Evolutionary conservation across 2,113 vertebrate species (phyloP), one percentile per base, ranked within the genome.

Genomic region (Micronisus gabar): DNA sequence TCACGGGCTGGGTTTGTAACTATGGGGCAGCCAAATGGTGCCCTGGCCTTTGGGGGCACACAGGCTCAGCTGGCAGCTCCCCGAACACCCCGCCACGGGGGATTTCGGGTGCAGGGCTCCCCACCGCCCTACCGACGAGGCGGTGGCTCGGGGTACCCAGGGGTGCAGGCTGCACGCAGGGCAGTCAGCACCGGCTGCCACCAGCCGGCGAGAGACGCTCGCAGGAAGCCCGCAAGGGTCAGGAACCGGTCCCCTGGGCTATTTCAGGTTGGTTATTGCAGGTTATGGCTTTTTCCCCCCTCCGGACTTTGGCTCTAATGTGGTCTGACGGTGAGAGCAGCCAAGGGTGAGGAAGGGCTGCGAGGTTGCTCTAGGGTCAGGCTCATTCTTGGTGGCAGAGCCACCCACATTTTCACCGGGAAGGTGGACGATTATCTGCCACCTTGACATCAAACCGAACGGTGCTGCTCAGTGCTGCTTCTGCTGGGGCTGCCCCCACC

Each of bases 191-290:
- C 10, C 0, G 3, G 13, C 48, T 79, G 50, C 65, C 8, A 4
- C 83, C 55, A 50, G 68, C 52, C 29, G 50, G 53, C 1, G 0
- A 86, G 45, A 26, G 47, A 55, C 18, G 14, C n/a, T 79, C 0
- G 0, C 63, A 78, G 92, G 85, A 71, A 86, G 47, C 14, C 65
- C 3, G 9, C 8, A 32, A 75, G 88, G 88, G 79, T 86, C 91
- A 96, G 58, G 61, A 47, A 38, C 45, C 0, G 1, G 34, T 66
- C 22, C 52, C 43, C 47, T 26, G 65, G 47, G 56, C 43, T 97
- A 97, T 97, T 96, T 93, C 93, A 81, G 83, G 80, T 81, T 65
- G 76, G 45, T 95, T 90, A 95, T 95, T 95, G 76, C 81, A 96
- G 96, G 91, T 84, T 95, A 78, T 27, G 61, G 34, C 56, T 86